Base-by-base conservation (phyloP, 2,888 invertebrate genomes). In the Druceiella hillmani region DNA sequence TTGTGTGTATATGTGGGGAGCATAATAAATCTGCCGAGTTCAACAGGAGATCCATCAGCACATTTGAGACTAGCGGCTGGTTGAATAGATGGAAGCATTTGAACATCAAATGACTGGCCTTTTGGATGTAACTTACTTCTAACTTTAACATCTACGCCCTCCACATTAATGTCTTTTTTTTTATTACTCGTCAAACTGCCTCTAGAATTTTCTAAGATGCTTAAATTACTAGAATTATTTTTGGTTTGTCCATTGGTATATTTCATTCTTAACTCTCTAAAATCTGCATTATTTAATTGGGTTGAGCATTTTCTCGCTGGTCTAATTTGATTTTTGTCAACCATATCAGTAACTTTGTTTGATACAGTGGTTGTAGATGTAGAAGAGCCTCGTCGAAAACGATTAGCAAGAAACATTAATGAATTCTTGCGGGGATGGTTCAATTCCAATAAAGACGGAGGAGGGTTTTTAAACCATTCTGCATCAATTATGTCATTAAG, bases 391-490 rank as follows among this genome's bases (percentile, higher is more conserved):
- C 47, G 36, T n/a, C 47, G 33, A 25, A 48, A 41, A 25, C 38
- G 45, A 14, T 42, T 46, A 5, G 48, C 46, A 11, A 48, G 28
- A 10, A 40, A 43, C 41, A 45, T 39, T 2, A 48, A 29, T 15
- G 45, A 45, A 25, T 44, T 48, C 36, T 49, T 51, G 15, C 48
- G 30, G 5, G 38, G 34, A 15, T 36, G 29, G 30, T 34, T 44
- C 25, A 33, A 35, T 20, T 46, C 46, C 6, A 39, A 43, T 6
- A 47, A 47, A 14, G 51, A 32, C 10, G 50, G 52, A 13, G 49
- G 37, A 15, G 61, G 58, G 3, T 64, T 66, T 25, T 62, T 56
- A 43, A 81, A 60, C 75, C 80, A 82, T 48, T 76, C 76, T 44
- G 75, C 66, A 39, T 56, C 54, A 11, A 68, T 52, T 38, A 74